These are phyloP conservation scores for Lacerta viridis DNA, from an alignment of 2,797 vertebrate species.

Conservation along the genomic window DNA sequence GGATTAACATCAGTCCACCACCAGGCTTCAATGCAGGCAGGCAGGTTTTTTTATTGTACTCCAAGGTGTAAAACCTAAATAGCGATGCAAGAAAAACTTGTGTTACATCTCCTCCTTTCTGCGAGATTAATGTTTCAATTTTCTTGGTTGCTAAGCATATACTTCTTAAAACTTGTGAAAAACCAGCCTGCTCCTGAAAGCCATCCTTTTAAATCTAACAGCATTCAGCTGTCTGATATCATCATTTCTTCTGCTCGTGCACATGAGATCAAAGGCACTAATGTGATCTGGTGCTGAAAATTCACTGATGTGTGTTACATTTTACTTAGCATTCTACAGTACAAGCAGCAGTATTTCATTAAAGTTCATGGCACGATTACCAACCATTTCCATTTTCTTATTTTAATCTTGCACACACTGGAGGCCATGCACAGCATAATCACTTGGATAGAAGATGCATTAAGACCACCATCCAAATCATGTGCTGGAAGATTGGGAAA, in stretches of 20 bases:
- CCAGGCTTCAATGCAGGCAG: background rate
- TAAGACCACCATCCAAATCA: background rate
- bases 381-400: background rate
- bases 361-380: background rate
- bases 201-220: background rate
- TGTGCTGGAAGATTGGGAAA: background rate
- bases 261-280: constrained; percentile 9
- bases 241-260: background rate
- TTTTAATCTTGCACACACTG: background rate
- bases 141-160: background rate
- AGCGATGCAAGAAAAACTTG: background rate
- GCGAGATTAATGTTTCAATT: background rate
- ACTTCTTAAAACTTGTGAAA: background rate
- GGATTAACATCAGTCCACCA: background rate
- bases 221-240: background rate
- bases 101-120: background rate
- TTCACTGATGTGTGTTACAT: background rate
- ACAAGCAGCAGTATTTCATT: background rate
- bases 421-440: background rate
- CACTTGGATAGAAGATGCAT: background rate
- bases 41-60: background rate
- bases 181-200: background rate
- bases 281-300: constrained; percentile 21
- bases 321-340: background rate
- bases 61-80: background rate